Conservation (phyloP, 2,113 vertebrate genomes). For the Rousettus leschenaultii region DNA sequence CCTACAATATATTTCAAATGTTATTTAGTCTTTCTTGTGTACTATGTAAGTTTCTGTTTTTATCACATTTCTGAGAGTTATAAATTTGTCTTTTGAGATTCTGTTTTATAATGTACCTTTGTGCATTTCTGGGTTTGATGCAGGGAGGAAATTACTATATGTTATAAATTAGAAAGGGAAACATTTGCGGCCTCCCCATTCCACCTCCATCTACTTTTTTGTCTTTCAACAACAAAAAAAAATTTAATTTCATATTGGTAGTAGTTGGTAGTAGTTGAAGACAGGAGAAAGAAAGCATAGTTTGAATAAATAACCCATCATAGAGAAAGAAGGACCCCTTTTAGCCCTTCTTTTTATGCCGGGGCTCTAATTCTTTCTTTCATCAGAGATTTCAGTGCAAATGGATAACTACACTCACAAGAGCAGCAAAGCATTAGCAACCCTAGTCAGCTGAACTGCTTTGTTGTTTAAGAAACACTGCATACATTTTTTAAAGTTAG, state of each 20-base stretch:
- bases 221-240: too few species aligned
- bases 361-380: neutral
- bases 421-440: neutral
- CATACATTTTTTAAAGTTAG: neutral
- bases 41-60: neutral
- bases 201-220: neutral
- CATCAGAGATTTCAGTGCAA: neutral
- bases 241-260: too few species aligned
- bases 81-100: neutral
- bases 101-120: neutral
- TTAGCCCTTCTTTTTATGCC: neutral
- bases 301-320: neutral
- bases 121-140: neutral
- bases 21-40: neutral
- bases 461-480: neutral
- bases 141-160: rapidly evolving
- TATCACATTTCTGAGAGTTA: neutral
- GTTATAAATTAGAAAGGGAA: neutral
- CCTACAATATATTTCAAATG: neutral
- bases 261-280: neutral
- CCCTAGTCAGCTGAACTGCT: neutral
- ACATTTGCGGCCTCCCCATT: neutral
- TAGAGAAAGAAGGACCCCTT: neutral
- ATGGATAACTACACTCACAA: neutral
- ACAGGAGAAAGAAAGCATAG: neutral